phyloP scores from a whole-genome alignment of 2,888 invertebrate genomes.

The Diploptera punctata region DNA sequence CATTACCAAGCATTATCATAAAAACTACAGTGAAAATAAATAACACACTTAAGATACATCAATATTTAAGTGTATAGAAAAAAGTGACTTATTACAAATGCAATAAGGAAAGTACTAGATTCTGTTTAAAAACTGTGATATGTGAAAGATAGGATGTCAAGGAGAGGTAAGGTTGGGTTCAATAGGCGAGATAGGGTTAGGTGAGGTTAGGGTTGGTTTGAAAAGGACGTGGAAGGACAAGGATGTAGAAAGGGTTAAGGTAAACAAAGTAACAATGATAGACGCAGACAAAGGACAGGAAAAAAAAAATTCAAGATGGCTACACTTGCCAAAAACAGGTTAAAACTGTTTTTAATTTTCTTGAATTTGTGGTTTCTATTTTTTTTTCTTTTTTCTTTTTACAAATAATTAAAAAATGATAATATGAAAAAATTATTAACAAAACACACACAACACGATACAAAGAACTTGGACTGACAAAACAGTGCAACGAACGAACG shows the following conservation, averaged over 20 bases:
- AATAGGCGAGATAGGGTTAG: not conserved
- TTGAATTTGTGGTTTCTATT: conserved; percentile 31
- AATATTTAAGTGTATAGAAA: conserved; percentile 38
- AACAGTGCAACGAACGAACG: conserved; percentile 41
- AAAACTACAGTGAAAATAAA: conserved; percentile 30
- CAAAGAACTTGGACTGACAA: conserved; percentile 41
- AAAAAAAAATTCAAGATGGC: conserved; percentile 51
- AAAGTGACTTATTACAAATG: conserved; percentile 40
- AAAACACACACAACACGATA: conserved; percentile 43
- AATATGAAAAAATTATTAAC: conserved; percentile 31
- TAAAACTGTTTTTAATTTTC: conserved; percentile 9
- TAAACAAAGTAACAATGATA: conserved; percentile 68
- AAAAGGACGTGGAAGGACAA: not conserved
- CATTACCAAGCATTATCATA: conserved; percentile 31
- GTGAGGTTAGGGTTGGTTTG: not conserved
- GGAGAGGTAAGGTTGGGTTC: conserved; percentile 9
- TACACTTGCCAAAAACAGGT: conserved; percentile 36
- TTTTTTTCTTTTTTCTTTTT: conserved; percentile 33
- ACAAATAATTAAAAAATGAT: conserved; percentile 18
- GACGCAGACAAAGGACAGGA: conserved; percentile 83
- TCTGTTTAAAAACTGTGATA: conserved; percentile 23
- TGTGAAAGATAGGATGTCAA: not conserved
- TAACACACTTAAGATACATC: conserved; percentile 34
- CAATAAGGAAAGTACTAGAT: conserved; percentile 40
- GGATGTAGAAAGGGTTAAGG: not conserved